phyloP scores from a whole-genome alignment of 2,888 invertebrate genomes.

The Synanthedon vespiformis region DNA sequence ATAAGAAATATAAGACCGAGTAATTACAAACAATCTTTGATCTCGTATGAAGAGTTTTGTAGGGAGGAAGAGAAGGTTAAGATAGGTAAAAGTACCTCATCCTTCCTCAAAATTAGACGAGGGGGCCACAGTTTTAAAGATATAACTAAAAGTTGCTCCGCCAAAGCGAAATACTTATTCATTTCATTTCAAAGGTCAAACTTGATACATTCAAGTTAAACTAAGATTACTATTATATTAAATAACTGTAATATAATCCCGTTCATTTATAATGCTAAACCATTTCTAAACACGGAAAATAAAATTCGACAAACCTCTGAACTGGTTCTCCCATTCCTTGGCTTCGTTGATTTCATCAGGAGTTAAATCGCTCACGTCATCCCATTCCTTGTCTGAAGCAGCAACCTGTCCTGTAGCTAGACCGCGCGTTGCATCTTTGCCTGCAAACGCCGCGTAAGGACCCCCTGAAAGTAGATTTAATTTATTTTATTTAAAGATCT shows the following conservation, averaged over 20 bases:
- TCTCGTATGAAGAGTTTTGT: too few species aligned
- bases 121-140: too few species aligned
- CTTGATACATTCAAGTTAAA: too few species aligned
- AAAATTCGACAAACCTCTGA: conserved; percentile 36
- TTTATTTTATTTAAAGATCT: neutral
- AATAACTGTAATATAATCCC: too few species aligned
- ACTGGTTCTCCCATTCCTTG: conserved; percentile 63
- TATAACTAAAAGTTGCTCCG: too few species aligned
- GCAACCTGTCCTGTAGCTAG: conserved; percentile 54
- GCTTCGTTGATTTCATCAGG: conserved; percentile 52
- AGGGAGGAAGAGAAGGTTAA: too few species aligned
- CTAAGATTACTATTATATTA: too few species aligned
- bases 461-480: conserved; percentile 37
- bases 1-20: neutral
- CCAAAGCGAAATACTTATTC: too few species aligned
- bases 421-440: conserved; percentile 53
- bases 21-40: neutral
- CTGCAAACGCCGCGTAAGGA: conserved; percentile 56
- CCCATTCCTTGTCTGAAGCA: conserved; percentile 49
- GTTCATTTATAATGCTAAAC: too few species aligned
- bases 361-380: conserved; percentile 51
- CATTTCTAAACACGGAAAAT: neutral
- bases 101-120: too few species aligned
- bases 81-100: too few species aligned
- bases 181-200: too few species aligned